Base-by-base conservation (phyloP, 2,888 invertebrate species). In the Trichogramma dendrolimi region DNA sequence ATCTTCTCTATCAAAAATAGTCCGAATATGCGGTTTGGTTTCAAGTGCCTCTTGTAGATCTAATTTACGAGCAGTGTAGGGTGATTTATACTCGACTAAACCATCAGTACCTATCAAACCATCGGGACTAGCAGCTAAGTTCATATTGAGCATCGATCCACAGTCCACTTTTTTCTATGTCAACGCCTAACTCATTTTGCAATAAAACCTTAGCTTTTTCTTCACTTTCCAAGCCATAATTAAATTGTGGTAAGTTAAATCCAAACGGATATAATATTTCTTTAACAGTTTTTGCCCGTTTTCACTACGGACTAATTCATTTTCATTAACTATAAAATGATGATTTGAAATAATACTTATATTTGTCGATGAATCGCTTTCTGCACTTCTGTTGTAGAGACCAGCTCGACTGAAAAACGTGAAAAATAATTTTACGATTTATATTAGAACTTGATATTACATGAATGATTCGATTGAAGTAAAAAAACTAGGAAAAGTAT, bases 231-330 rank as follows among this genome's bases (percentile, higher is more conserved):
- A 44, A 40, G n/a, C 61, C 61, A 42, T 41, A 51, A 38, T 46
- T 42, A 6, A 57, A 14, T 53, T 40, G 39, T 10, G 56, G 52
- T 38, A 52, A 46, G 5, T 62, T 41, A 6, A 62, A 43, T 11
- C 42, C 7, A 7, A 50, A 49, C 11, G 67, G 65, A 61, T 63
- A 65, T 11, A 67, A 50, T 43, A 68, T 66, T 14, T 50, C 59
- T 44, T 62, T 62, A 6, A 68, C 67, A n/a, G n/a, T n/a, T n/a
- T n/a, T n/a, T n/a, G n/a, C n/a, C n/a, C n/a, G n/a, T n/a, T n/a
- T n/a, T n/a, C n/a, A n/a, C n/a, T n/a, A n/a, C n/a, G n/a, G n/a
- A n/a, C n/a, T n/a, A n/a, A n/a, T n/a, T n/a, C n/a, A n/a, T n/a
- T n/a, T n/a, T n/a, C n/a, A n/a, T n/a, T n/a, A n/a, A n/a, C n/a